Evolutionary conservation across 1,140 invertebrate genomes (phyloP).

Genomic region (Ladona fulva): DNA sequence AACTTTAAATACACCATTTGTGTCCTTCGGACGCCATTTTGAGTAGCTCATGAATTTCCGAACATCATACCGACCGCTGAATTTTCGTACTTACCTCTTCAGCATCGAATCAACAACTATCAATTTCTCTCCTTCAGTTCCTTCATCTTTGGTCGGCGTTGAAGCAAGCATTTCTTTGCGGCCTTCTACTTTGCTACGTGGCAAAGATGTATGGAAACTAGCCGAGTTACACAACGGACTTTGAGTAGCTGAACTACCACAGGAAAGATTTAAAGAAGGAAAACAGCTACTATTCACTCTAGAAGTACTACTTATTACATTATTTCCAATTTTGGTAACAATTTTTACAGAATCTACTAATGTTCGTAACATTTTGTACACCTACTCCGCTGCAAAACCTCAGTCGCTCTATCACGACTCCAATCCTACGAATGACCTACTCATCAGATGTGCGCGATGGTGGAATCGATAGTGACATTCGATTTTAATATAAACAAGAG

Average conservation of each 20-base stretch:
- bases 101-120: conserved; percentile 45
- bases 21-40: neutral
- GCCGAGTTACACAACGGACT: neutral
- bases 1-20: conserved; percentile 2
- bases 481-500: neutral
- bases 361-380: neutral
- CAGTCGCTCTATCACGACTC: neutral
- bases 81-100: conserved; percentile 5
- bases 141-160: conserved; percentile 50
- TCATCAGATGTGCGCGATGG: neutral
- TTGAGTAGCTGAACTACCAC: neutral
- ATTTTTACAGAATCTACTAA: neutral
- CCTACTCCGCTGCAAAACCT: neutral
- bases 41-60: neutral
- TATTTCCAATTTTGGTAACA: neutral
- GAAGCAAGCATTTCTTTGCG: conserved; percentile 44
- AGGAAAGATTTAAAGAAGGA: neutral
- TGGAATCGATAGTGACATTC: neutral
- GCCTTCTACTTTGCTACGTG: conserved; percentile 42
- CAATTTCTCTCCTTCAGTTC: conserved; percentile 53
- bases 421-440: neutral
- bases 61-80: neutral
- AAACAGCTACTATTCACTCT: neutral
- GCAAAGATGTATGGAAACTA: conserved; percentile 33
- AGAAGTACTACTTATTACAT: neutral